Evolutionary conservation across 1,140 invertebrate genomes (phyloP).

Genomic region (Meloidogyne floridensis): DNA sequence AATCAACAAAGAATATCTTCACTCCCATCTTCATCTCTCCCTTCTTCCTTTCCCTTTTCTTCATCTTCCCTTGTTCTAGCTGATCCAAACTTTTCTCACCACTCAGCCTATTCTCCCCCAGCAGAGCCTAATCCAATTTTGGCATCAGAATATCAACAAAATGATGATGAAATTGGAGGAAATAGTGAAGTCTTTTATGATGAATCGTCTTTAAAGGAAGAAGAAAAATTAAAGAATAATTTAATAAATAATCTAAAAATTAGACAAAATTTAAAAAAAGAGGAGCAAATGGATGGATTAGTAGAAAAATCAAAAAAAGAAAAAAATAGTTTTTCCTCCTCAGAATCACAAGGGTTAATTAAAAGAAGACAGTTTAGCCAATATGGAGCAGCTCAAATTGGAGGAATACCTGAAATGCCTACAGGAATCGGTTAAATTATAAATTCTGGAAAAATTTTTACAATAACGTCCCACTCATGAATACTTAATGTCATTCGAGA

Average conservation of each 20-base stretch:
- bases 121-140: slow-evolving; percentile 21
- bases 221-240: neutral
- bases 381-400: slow-evolving; percentile 3
- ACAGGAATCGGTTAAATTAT: slow-evolving; percentile 4
- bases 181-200: neutral
- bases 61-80: slow-evolving; percentile 25
- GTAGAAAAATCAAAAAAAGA: neutral
- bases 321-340: neutral
- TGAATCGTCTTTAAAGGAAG: neutral
- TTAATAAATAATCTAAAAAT: neutral
- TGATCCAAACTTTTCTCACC: slow-evolving; percentile 10
- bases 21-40: too few relatives aligned
- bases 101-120: slow-evolving; percentile 13
- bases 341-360: neutral
- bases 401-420: neutral
- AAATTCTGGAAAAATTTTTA: too few relatives aligned
- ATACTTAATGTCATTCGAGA: too few relatives aligned
- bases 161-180: neutral
- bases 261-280: neutral
- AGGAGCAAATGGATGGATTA: neutral
- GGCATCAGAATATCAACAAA: neutral
- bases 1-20: neutral
- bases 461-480: too few relatives aligned
- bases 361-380: slow-evolving; percentile 27
- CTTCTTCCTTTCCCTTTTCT: neutral